Conservation (phyloP, 2,113 vertebrate genomes). For the Eurypyga helias region DNA sequence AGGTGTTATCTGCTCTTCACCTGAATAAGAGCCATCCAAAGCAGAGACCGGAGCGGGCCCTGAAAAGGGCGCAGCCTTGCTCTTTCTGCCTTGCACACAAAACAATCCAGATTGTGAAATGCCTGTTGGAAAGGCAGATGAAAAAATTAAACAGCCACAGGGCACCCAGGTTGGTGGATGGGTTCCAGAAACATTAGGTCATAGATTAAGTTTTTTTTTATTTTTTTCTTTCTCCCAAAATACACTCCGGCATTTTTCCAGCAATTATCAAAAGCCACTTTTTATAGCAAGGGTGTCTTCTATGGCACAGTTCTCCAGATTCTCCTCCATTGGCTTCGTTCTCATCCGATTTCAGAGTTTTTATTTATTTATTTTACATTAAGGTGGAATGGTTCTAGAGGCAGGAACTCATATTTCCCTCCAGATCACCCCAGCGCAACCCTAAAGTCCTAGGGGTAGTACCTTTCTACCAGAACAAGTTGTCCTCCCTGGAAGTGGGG, state of each 20-base stretch:
- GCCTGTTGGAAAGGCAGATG: slow-evolving; percentile 56
- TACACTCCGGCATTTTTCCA: slow-evolving; percentile 56
- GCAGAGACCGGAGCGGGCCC: background rate
- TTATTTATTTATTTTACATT: slow-evolving; percentile 3
- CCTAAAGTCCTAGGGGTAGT: background rate
- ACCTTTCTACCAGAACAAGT: background rate
- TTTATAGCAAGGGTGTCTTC: slow-evolving; percentile 44
- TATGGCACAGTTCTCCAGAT: slow-evolving; percentile 9
- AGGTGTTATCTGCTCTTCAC: slow-evolving; percentile 9
- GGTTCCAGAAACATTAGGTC: slow-evolving; percentile 75
- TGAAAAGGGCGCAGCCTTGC: background rate
- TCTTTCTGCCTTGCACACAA: slow-evolving; percentile 4
- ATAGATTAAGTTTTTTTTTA: slow-evolving; percentile 26
- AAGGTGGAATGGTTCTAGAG: slow-evolving; percentile 2
- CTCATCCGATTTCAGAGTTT: background rate
- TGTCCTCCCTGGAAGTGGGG: background rate
- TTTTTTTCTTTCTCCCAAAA: background rate
- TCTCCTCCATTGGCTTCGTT: slow-evolving; percentile 23
- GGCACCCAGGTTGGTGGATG: slow-evolving; percentile 57
- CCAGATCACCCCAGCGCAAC: too few relatives aligned
- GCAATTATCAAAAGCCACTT: slow-evolving; percentile 69
- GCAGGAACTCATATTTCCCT: background rate
- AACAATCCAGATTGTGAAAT: slow-evolving; percentile 61
- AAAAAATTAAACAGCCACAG: slow-evolving; percentile 67
- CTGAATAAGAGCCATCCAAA: background rate